Percentiles rank a stretch among this genome's conserved stretches.
These are phyloP conservation scores for Protaetia brevitarsis DNA, from an alignment of 1,140 invertebrate genomes.

Conservation along the genomic window DNA sequence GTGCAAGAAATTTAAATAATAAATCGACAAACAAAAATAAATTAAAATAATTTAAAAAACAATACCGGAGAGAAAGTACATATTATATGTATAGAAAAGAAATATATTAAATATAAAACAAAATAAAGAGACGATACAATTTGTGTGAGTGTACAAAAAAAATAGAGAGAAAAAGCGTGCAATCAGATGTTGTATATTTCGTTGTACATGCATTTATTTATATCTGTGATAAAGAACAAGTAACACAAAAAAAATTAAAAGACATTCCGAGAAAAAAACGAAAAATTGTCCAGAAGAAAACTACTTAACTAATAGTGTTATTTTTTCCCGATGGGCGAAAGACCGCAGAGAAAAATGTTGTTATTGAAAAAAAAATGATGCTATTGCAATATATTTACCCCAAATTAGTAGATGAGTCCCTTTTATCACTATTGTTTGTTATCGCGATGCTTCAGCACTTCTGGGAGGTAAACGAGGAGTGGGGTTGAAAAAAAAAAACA, in stretches of 20 bases:
- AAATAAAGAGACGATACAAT: neutral
- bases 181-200: conserved; percentile 49
- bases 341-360: too few species aligned
- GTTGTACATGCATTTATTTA: conserved; percentile 60
- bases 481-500: conserved; percentile 2
- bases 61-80: neutral
- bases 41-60: conserved; percentile 21
- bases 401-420: neutral
- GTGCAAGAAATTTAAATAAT: conserved; percentile 34
- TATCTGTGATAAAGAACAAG: conserved; percentile 61
- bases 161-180: conserved; percentile 31
- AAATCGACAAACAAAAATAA: conserved; percentile 35
- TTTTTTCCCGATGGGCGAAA: neutral
- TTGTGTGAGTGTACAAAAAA: conserved; percentile 32
- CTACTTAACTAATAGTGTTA: conserved; percentile 7
- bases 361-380: neutral
- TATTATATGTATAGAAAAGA: neutral
- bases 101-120: neutral
- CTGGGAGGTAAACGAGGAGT: neutral
- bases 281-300: neutral
- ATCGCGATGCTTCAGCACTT: neutral
- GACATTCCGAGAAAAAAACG: neutral
- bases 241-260: conserved; percentile 30
- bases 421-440: neutral
- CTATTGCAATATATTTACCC: neutral